Percentiles rank a stretch among this genome's conserved stretches.
These are phyloP conservation scores for Thalpophila matura DNA, from an alignment of 2,888 invertebrate genomes.

Conservation along the genomic window DNA sequence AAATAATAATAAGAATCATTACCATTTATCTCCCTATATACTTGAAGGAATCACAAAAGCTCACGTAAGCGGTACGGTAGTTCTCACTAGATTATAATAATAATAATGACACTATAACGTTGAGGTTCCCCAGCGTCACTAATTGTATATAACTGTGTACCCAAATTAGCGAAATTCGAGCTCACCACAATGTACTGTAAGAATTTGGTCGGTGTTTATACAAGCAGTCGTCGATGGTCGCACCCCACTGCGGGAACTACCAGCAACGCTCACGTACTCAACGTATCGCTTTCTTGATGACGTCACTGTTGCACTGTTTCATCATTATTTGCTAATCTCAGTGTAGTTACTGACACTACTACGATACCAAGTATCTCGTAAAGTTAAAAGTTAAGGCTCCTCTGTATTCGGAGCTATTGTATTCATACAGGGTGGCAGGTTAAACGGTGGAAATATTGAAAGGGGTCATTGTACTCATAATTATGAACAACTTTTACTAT, in stretches of 20 bases:
- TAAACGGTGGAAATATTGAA: no score
- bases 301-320: slow-evolving; percentile 3
- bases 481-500: no score
- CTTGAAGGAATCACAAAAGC: slow-evolving; percentile 27
- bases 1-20: slow-evolving; percentile 23
- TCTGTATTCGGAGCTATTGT: not conserved
- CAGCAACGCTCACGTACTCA: not conserved
- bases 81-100: slow-evolving; percentile 25
- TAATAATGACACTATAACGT: slow-evolving; percentile 18
- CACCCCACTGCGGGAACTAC: no score
- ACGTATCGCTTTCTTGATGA: slow-evolving; percentile 3
- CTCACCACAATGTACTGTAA: slow-evolving; percentile 27
- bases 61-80: slow-evolving; percentile 2
- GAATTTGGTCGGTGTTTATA: slow-evolving; percentile 22
- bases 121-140: not conserved
- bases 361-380: not conserved
- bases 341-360: not conserved
- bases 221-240: no score
- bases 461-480: no score
- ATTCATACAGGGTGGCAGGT: no score
- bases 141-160: slow-evolving; percentile 40
- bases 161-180: slow-evolving; percentile 53
- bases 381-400: not conserved
- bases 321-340: not conserved
- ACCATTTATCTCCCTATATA: slow-evolving; percentile 32